Evolutionary conservation across 2,797 vertebrate species (phyloP).

Genomic region (Poecilia velifera): DNA sequence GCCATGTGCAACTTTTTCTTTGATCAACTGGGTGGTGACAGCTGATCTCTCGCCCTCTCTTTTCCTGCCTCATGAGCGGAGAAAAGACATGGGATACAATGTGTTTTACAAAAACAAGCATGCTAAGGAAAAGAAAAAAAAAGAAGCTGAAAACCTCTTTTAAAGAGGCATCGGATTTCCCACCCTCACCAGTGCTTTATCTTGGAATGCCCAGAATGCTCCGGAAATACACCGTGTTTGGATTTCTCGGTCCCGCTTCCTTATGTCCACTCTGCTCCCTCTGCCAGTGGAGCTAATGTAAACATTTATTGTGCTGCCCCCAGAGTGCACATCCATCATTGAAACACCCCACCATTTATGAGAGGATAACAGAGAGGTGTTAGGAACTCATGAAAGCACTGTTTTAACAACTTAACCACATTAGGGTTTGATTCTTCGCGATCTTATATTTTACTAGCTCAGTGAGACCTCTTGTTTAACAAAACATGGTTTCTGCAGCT

Average conservation of each 20-base stretch:
- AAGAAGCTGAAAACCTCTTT: constrained; percentile 57
- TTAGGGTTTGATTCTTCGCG: constrained; percentile 59
- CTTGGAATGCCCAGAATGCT: constrained; percentile 65
- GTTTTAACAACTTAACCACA: constrained; percentile 73
- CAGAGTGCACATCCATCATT: constrained; percentile 66
- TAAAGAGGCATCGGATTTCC: constrained; percentile 74
- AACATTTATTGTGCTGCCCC: constrained; percentile 72
- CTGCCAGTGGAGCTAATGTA: constrained; percentile 66
- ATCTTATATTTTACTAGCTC: constrained; percentile 66
- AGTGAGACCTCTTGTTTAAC: constrained; percentile 36
- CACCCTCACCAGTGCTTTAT: constrained; percentile 64
- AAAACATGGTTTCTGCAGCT: constrained; percentile 34
- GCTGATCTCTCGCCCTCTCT: constrained; percentile 50
- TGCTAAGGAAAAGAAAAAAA: constrained; percentile 37
- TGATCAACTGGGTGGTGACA: constrained; percentile 70
- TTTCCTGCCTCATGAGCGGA: constrained; percentile 31
- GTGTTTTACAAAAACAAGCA: constrained; percentile 57
- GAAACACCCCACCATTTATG: constrained; percentile 35
- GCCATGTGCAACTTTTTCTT: constrained; percentile 52
- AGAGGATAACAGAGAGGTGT: constrained; percentile 51
- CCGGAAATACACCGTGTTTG: constrained; percentile 73
- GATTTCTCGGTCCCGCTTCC: constrained; percentile 70
- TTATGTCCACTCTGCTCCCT: constrained; percentile 62
- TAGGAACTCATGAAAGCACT: constrained; percentile 55
- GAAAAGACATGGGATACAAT: constrained; percentile 45